Evolutionary conservation across 2,797 vertebrate genomes (phyloP).

Genomic region (Australoheros facetus): DNA sequence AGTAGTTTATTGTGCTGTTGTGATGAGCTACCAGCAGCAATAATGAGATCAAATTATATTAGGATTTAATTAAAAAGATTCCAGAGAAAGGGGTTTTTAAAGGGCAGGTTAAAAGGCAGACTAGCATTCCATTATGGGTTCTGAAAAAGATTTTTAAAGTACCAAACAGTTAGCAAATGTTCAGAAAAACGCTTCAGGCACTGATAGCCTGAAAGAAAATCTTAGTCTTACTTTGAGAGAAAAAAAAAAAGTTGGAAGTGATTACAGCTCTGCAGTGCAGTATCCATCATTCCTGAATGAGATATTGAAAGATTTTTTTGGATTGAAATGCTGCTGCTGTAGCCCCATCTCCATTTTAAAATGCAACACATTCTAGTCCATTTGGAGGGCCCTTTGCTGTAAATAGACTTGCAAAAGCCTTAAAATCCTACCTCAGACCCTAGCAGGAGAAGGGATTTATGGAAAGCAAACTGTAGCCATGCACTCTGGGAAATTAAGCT

Average conservation of each 20-base stretch:
- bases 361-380: slow-evolving; percentile 32
- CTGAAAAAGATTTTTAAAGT: neutral
- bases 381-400: slow-evolving; percentile 36
- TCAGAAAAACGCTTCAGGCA: neutral
- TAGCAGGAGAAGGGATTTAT: slow-evolving; percentile 58
- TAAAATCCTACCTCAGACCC: slow-evolving; percentile 42
- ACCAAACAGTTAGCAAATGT: neutral
- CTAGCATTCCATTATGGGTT: neutral
- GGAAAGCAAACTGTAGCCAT: slow-evolving; percentile 47
- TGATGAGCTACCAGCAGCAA: slow-evolving; percentile 8
- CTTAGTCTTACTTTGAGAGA: neutral
- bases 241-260: neutral
- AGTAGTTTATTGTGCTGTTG: slow-evolving; percentile 1
- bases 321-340: slow-evolving; percentile 12
- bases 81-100: neutral
- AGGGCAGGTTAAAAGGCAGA: neutral
- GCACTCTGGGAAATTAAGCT: slow-evolving; percentile 76
- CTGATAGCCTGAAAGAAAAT: neutral
- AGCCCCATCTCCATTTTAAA: slow-evolving; percentile 36
- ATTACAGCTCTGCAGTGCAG: neutral
- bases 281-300: slow-evolving; percentile 26
- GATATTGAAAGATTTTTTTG: slow-evolving; percentile 25
- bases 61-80: neutral
- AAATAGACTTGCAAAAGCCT: slow-evolving; percentile 51
- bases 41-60: slow-evolving; percentile 17